A percentile compares a stretch with the other conserved stretches of the same genome.
Evolutionary conservation across 2,797 vertebrate species (phyloP).

Genomic region (Eptatretus atami): DNA sequence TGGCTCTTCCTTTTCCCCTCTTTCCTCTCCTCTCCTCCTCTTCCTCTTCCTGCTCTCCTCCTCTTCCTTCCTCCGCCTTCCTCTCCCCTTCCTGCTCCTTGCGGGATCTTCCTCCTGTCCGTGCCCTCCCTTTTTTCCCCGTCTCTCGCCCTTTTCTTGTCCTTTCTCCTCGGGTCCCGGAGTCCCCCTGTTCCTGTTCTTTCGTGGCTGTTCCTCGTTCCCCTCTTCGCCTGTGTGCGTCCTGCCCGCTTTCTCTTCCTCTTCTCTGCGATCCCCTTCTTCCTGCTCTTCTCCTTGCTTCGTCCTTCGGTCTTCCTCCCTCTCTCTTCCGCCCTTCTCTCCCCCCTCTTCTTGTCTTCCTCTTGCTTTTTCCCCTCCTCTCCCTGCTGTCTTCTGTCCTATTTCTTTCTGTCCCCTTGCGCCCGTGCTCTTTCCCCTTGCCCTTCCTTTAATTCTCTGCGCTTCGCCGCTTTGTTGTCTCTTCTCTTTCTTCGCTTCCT

Average conservation of each 20-base stretch:
- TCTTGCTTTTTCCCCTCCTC: neutral
- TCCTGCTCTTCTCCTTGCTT: neutral
- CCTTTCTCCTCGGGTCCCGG: neutral
- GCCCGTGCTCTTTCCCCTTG: neutral
- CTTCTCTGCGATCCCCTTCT: neutral
- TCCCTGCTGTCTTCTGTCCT: neutral
- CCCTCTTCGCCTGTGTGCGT: neutral
- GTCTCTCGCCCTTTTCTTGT: neutral
- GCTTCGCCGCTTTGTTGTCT: neutral
- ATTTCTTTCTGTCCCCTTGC: neutral
- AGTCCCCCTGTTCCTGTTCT: neutral
- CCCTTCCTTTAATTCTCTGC: neutral
- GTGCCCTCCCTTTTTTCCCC: neutral
- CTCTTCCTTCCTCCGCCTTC: neutral
- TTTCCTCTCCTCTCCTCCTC: neutral
- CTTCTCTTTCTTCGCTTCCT: neutral
- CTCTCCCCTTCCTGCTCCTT: neutral
- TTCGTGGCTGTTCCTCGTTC: neutral
- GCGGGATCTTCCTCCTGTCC: neutral
- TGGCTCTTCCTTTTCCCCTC: neutral
- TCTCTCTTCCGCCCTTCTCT: neutral
- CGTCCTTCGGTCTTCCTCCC: neutral
- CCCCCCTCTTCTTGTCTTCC: neutral
- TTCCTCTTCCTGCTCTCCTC: neutral
- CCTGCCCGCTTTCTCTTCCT: neutral